Percentiles rank a stretch among this genome's conserved stretches.
Conservation (phyloP, 2,113 vertebrate genomes). For the Saguinus imperator region DNA sequence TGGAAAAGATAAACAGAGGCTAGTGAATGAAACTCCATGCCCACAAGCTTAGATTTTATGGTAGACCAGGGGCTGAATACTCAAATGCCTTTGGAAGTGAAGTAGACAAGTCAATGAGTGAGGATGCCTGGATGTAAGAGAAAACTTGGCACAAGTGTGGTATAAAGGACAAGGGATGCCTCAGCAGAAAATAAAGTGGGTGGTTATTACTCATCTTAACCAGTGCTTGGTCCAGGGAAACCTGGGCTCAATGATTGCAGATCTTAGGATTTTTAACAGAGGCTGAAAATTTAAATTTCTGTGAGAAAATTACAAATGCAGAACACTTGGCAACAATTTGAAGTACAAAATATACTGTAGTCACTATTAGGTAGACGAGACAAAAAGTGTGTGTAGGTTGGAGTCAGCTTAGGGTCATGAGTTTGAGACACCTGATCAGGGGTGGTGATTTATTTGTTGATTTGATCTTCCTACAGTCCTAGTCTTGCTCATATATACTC, state of each 20-base stretch:
- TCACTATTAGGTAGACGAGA: background rate
- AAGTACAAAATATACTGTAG: background rate
- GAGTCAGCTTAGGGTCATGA: background rate
- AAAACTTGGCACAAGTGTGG: background rate
- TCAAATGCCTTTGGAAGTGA: background rate
- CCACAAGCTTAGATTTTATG: background rate
- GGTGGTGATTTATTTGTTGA: background rate
- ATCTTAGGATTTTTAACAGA: background rate
- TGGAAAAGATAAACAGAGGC: background rate
- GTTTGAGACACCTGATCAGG: background rate
- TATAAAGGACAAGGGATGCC: background rate
- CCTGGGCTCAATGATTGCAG: no score
- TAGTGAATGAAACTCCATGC: no score
- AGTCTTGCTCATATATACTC: background rate
- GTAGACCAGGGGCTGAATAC: background rate
- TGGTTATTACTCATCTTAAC: no score
- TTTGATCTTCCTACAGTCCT: background rate
- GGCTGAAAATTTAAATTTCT: background rate
- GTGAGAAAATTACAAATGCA: background rate
- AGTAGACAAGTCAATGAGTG: background rate
- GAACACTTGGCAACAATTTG: background rate
- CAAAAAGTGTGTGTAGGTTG: background rate
- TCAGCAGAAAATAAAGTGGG: background rate
- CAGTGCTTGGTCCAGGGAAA: background rate
- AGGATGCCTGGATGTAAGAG: background rate